phyloP scores from a whole-genome alignment of 2,113 vertebrate genomes.

The Bujurquina vittata region DNA sequence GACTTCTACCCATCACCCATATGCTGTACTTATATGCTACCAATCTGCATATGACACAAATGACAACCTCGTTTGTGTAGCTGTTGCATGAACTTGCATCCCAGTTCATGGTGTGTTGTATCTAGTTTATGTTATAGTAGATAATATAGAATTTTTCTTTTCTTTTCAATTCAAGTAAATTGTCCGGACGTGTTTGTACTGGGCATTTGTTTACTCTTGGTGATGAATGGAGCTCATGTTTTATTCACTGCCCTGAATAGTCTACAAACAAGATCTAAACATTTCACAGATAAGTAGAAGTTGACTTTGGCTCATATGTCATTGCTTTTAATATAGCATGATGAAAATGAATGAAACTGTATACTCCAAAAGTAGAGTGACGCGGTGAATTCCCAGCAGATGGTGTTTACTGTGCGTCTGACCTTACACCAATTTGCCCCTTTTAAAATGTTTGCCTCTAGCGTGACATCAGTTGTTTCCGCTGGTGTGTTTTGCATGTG shows the following conservation, averaged over 20 bases:
- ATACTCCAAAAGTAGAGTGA: not conserved
- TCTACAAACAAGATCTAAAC: not conserved
- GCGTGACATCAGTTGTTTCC: slow-evolving; percentile 8
- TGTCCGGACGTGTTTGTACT: not conserved
- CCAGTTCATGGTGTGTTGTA: not conserved
- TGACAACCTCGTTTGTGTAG: not conserved
- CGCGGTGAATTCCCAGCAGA: not conserved
- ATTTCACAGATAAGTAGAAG: slow-evolving; percentile 4
- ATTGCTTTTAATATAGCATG: not conserved
- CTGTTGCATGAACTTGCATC: not conserved
- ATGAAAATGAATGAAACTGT: slow-evolving; percentile 28
- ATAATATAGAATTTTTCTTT: not conserved
- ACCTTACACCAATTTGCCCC: slow-evolving; percentile 12
- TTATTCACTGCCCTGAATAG: not conserved
- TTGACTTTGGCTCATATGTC: slow-evolving; percentile 3
- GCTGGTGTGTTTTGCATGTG: slow-evolving; percentile 70
- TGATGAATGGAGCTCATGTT: slow-evolving; percentile 12
- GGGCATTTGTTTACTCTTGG: slow-evolving; percentile 24
- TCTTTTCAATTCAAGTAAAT: not conserved
- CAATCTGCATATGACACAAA: not conserved
- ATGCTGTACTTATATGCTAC: not conserved
- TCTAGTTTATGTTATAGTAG: not conserved
- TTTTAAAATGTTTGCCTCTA: not conserved
- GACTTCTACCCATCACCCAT: not conserved
- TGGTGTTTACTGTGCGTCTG: slow-evolving; percentile 15